Base-by-base conservation (phyloP, 2,113 vertebrate genomes). In the Strix uralensis region DNA sequence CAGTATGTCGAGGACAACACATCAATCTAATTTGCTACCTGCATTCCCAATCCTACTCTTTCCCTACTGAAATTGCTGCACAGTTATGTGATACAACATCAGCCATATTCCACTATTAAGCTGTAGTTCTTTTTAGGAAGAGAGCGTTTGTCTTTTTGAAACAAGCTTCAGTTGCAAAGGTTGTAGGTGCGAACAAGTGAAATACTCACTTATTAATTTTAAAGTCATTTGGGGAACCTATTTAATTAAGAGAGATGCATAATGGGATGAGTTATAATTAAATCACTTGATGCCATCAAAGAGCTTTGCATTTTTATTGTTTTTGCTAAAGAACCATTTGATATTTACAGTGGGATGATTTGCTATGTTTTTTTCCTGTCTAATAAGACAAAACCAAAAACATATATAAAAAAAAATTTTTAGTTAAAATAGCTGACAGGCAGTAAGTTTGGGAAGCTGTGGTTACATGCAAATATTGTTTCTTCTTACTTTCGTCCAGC, bases 21-120 rank as follows among this genome's bases (percentile, higher is more conserved):
- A 98, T 98, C 98, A 98, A 98, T 98, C 98, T 98, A 97, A 98
- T 98, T 98, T 98, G 91, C 81, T 98, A 94, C 96, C 87, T 96
- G 67, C 59, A 47, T 96, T 86, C 54, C 83, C 91, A 94, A 25
- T 94, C 66, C 95, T 95, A 73, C 96, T 93, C 70, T 96, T 96
- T 79, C 72, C 58, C 72, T 52, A n/a, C 61, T 91, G 65, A 97
- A 93, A 95, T 59, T 95, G 27, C 82, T 94, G 89, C 81, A 96
- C 42, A 86, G 32, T 94, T 94, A 85, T 96, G 51, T 82, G 91
- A 95, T 86, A 86, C 30, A 79, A 20, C 21, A 92, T 85, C 61
- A 95, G 61, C 65, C n/a, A 65, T 82, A 77, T n/a, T 74, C 92
- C 40, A 62, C 51, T 83, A 34, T 90, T 95, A 69, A 92, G 36